Base-by-base conservation (phyloP, 2,888 invertebrate genomes). In the Arge pagana region DNA sequence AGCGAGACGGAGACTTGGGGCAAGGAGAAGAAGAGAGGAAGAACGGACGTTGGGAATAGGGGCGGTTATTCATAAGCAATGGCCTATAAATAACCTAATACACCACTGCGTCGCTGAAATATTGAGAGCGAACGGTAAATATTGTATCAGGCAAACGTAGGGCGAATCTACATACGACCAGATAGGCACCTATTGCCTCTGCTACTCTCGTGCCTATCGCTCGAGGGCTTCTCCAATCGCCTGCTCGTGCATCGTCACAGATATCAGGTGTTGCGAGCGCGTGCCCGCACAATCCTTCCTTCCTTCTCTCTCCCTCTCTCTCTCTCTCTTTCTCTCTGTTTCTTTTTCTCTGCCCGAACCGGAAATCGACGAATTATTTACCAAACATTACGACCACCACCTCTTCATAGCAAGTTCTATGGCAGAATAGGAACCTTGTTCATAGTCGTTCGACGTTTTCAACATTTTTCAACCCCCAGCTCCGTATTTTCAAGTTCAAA, bases 51-150 rank as follows among this genome's bases (percentile, higher is more conserved):
- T 52, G 24, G 30, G 37, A 45, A 48, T 54, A 58, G 62, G 63
- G 65, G 67, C 67, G 61, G 65, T 72, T 71, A 72, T 74, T 75
- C 70, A 74, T 74, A 73, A 72, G 70, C 70, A 71, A 70, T 69
- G 68, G 65, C 54, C 68, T 68, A 72, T 74, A 74, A 72, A 75
- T 75, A 74, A 72, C 64, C 63, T 56, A 70, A 62, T 59, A 61
- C 56, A 64, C 55, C 56, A 57, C 60, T 54, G 53, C 61, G 58
- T 62, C 62, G 59, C 63, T 72, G 65, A 73, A 75, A 73, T 72
- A 72, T 72, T 71, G 66, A 71, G 67, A 66, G 58, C 60, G 53
- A 57, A 59, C 58, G 57, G 62, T 69, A 65, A 65, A 69, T 67
- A 65, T 68, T 61, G 57, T 61, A 60, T 60, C 53, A 51, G 55